Evolutionary conservation across 2,888 invertebrate species (phyloP), one percentile per base, ranked within the genome.

Genomic region (Lepas anatifera): DNA sequence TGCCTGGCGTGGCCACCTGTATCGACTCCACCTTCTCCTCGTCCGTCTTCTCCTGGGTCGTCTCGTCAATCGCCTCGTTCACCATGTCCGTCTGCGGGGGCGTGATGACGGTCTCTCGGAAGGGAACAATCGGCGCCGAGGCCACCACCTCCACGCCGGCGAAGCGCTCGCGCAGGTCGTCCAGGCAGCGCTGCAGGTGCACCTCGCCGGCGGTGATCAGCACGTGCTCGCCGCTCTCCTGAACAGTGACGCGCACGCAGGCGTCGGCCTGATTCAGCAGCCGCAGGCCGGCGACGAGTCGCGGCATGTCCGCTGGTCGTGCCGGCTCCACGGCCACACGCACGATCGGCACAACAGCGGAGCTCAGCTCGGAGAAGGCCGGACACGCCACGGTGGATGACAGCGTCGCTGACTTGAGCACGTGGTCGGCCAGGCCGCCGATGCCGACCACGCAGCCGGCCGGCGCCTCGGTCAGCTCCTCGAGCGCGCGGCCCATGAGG

Each of bases 151-250:
- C 89, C 72, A 93, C 86, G 79, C 89, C 89, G 0, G 91, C 92
- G 81, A 92, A 95, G 74, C 87, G 80, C 74, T 85, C 85, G 73
- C 85, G 87, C 69, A 99, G 84, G 82, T 99, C 99, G 78, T 92
- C 91, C 8, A 99, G 82, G 81, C 99, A 99, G 77, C 95, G 88
- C 78, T 97, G 92, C 69, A 99, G 84, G 81, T 99, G 99, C 2
- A 99, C 92, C 82, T 99, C 96, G 0, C 99, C 99, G 2, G 97
- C 91, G 0, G 98, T 96, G 3, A 93, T 87, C 41, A 99, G 83
- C 1, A 99, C 92, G 78, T 95, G 89, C 78, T 99, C 98, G 0
- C 99, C 99, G 0, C 90, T 93, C 77, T 95, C 92, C 80, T 96
- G 93, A 25, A 97, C 84, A 1, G 90, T 82, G 43, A 74, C 74